Evolutionary conservation across 1,140 invertebrate genomes (phyloP).

Genomic region (Eciton burchellii): DNA sequence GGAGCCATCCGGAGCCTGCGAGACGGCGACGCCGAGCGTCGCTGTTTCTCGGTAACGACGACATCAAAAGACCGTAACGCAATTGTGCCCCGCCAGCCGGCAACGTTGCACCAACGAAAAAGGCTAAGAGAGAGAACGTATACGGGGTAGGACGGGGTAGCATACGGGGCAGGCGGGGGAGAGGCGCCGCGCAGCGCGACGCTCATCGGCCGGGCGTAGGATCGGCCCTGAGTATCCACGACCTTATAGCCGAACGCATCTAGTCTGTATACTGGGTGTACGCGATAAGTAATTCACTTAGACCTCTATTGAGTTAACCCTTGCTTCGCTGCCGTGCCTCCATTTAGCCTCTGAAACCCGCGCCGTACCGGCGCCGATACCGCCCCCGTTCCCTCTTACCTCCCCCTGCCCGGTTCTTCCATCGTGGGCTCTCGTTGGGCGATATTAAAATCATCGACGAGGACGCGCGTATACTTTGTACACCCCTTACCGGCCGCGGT

Average conservation of each 20-base stretch:
- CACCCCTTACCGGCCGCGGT: slow-evolving; percentile 33
- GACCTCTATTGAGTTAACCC: slow-evolving; percentile 85
- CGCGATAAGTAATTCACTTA: slow-evolving; percentile 86
- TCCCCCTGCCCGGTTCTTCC: slow-evolving; percentile 23
- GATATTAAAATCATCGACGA: slow-evolving; percentile 75
- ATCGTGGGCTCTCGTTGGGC: slow-evolving; percentile 36
- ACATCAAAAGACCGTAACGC: slow-evolving; percentile 56
- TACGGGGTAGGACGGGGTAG: no score
- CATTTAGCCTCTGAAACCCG: slow-evolving; percentile 83
- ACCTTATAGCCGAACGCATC: slow-evolving; percentile 83
- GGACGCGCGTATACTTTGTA: slow-evolving; percentile 27
- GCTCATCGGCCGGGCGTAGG: slow-evolving; percentile 56
- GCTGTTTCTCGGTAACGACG: not conserved
- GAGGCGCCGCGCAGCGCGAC: not conserved
- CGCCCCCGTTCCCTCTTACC: slow-evolving; percentile 66
- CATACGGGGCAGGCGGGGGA: slow-evolving; percentile 28
- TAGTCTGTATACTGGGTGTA: slow-evolving; percentile 84
- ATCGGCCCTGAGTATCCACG: slow-evolving; percentile 69
- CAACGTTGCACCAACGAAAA: not conserved
- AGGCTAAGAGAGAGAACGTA: slow-evolving; percentile 8
- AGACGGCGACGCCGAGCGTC: not conserved
- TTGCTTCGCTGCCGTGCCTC: slow-evolving; percentile 84
- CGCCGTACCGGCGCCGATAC: slow-evolving; percentile 67
- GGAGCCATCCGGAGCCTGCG: no score
- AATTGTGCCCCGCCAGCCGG: slow-evolving; percentile 31